Evolutionary conservation across 2,888 invertebrate species (phyloP), one percentile per base, ranked within the genome.

Genomic region (Parnassius orleans): DNA sequence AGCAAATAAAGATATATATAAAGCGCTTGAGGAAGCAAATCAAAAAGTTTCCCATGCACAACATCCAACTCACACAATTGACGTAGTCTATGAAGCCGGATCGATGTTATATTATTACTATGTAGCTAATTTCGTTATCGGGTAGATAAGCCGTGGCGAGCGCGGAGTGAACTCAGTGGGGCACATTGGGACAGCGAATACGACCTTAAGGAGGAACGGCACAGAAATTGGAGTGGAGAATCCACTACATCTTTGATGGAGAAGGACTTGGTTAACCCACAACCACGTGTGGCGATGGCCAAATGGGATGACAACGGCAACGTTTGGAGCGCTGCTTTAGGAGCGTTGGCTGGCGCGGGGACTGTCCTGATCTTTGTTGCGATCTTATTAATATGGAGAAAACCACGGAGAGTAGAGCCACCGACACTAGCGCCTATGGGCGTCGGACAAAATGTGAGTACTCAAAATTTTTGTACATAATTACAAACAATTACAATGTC

Each of bases 61-160:
- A 58, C 63, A 66, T 67, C 64, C 64, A 67, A 70, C 66, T 60
- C 61, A 64, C 56, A 65, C 59, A 55, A 67, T 65, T 60, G 57
- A 56, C 64, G 62, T 53, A 64, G 67, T 61, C 67, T 74, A 74
- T 70, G 73, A 70, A 57, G 67, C 63, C 71, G 73, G 87, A 88
- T 88, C 88, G 87, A 87, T 88, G 84, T 78, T 72, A 77, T 73
- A 72, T 72, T 79, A 80, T 80, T 57, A 80, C 75, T 77, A 79
- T 80, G 77, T 77, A 77, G 76, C 77, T 86, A 87, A 87, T 84
- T 80, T 83, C 67, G 84, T 90, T 90, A 90, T 90, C 90, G 80
- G 66, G 58, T 78, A 89, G 90, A 90, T 90, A 90, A 90, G 83
- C 82, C 73, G 79, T 83, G 88, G 87, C 77, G 79, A 77, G 81